Evolutionary conservation across 2,113 vertebrate species (phyloP), one percentile per base, ranked within the genome.

Genomic region (Dipodomys stephensi): DNA sequence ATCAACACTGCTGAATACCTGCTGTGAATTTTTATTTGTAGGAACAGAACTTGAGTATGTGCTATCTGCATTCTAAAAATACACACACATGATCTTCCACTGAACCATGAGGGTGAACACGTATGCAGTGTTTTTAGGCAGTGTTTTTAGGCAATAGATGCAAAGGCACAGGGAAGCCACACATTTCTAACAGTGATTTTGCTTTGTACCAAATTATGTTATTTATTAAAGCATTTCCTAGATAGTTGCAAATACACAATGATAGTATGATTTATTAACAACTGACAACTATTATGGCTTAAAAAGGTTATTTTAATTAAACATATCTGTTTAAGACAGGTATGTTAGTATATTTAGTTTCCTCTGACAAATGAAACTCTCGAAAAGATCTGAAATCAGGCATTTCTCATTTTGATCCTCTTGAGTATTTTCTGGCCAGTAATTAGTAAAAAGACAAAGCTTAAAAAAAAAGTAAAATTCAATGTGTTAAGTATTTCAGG

Each of bases 61-160:
- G 69, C 53, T 90, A 18, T 49, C 25, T 84, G 79, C 23, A 81
- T 79, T 84, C 32, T 87, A 23, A 91, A 90, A 73, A 28, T 74
- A 57, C 53, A 57, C 53, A 12, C 28, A 62, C 22, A 32, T 91
- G 53, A 76, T 83, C 35, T 67, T 83, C 35, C 44, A 44, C 28
- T 79, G 49, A 67, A 79, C 53, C 62, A 53, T n/a, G 53, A 73
- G 0, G 15, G 7, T 84, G 5, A 84, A 82, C 0, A 27, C 11
- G 76, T 57, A 77, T 53, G 4, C 44, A 27, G 16, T 28, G 49
- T 35, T 94, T 84, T 74, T 19, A 83, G 46, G 28, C 72, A 16
- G 16, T 28, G 49, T 35, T 94, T 84, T 74, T 19, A 83, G 46
- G 28, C 72, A 16, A 7, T 39, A 22, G 20, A 89, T 44, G 4